Conservation (phyloP, 2,888 invertebrate species). For the Drosophila anceps region DNA sequence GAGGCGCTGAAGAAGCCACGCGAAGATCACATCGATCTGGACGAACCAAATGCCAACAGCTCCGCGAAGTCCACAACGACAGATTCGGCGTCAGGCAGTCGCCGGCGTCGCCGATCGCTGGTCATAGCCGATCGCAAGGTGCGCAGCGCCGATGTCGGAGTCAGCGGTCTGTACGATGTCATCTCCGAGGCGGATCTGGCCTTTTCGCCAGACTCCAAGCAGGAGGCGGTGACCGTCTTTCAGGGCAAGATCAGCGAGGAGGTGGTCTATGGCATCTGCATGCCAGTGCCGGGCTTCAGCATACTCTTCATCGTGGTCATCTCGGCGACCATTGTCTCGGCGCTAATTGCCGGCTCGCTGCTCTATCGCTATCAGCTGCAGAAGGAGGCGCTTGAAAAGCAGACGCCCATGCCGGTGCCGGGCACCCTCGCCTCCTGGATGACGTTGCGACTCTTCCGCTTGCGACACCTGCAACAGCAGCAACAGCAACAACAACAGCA, state of each 20-base stretch:
- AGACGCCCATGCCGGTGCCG: conserved; percentile 87
- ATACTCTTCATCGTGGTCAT: conserved; percentile 95
- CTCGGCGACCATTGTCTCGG: conserved; percentile 94
- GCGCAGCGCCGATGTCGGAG: conserved; percentile 94
- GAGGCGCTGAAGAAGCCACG: conserved; percentile 66
- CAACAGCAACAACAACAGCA: conserved; percentile 60
- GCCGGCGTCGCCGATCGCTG: conserved; percentile 88
- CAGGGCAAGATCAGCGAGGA: conserved; percentile 95
- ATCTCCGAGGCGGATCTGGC: conserved; percentile 96
- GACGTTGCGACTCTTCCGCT: conserved; percentile 88
- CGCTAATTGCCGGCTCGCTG: conserved; percentile 93
- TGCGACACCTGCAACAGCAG: conserved; percentile 84
- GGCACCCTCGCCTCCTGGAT: conserved; percentile 91
- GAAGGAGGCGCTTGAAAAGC: conserved; percentile 88
- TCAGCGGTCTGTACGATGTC: conserved; percentile 95
- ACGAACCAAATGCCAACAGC: conserved; percentile 43
- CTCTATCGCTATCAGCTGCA: conserved; percentile 92
- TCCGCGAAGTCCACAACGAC: conserved; percentile 29
- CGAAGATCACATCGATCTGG: conserved; percentile 79
- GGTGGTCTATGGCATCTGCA: conserved; percentile 95
- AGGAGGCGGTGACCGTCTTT: conserved; percentile 94
- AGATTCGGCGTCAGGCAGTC: conserved; percentile 13
- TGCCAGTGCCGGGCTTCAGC: conserved; percentile 95
- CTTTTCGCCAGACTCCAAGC: conserved; percentile 92
- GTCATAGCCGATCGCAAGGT: conserved; percentile 90